A percentile compares a stretch with the other conserved stretches of the same genome.
These are phyloP conservation scores for Caligus rogercresseyi DNA, from an alignment of 1,140 invertebrate species.

Conservation along the genomic window DNA sequence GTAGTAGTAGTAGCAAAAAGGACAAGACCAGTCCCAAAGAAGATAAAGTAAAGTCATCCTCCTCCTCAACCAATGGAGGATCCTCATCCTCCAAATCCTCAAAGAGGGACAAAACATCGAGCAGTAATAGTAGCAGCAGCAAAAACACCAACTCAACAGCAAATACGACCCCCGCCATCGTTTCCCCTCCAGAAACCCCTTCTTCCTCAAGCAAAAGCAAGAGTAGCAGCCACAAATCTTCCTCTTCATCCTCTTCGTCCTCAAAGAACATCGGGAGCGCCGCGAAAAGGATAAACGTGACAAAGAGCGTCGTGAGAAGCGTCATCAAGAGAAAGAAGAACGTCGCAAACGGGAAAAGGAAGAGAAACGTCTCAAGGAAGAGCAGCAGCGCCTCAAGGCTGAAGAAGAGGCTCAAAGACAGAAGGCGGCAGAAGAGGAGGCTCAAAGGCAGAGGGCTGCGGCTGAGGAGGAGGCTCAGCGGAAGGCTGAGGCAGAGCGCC, in stretches of 20 bases:
- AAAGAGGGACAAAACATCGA: neutral
- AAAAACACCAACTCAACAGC: no score
- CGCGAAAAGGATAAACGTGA: neutral
- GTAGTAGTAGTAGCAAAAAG: neutral
- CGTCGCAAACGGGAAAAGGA: neutral
- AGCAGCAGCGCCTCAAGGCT: neutral
- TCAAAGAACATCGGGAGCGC: neutral
- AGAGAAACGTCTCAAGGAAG: slow-evolving; percentile 1
- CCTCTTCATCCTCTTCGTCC: neutral
- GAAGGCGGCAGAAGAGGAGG: neutral
- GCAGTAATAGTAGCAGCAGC: no score
- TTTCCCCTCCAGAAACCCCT: no score
- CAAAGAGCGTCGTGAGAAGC: neutral
- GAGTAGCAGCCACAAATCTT: slow-evolving; percentile 1
- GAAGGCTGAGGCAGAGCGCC: neutral
- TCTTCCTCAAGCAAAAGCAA: neutral
- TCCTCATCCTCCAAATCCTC: slow-evolving; percentile 1
- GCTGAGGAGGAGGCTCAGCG: neutral
- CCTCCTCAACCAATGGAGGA: neutral
- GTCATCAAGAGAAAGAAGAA: neutral
- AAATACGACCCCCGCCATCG: neutral
- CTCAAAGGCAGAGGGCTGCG: neutral
- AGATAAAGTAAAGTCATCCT: neutral
- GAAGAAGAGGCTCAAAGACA: neutral
- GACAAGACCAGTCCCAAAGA: neutral